Base-by-base conservation (phyloP, 2,113 vertebrate species). In the Athene noctua region DNA sequence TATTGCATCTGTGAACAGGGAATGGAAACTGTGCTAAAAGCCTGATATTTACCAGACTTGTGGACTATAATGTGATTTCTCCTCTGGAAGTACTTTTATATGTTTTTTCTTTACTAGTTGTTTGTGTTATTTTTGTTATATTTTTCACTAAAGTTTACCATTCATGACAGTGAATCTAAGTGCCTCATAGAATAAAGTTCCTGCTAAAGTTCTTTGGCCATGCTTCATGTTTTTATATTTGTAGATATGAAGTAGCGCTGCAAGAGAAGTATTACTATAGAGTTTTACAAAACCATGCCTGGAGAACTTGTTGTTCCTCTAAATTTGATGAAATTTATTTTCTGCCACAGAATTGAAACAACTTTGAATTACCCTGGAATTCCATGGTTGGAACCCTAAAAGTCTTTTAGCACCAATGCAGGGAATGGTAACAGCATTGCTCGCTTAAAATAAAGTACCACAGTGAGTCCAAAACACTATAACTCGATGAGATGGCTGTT, bases 181-280 rank as follows among this genome's bases (percentile, higher is more conserved):
- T 61, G 65, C 65, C 73, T 92, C 29, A 47, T 21, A 95, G 68
- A 96, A 94, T 90, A 73, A 91, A 87, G 65, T 61, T 86, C 42
- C 34, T 86, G 46, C 55, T 72, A 1, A 77, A 80, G 23, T 73
- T 70, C 55, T 77, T 91, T 52, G 42, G n/a, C 58, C 0, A 0
- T 42, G 15, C 17, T 71, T 88, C 4, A 12, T 58, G 18, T 67
- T 79, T 83, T 68, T 13, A 3, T 75, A 44, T 23, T 87, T 80
- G 34, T 40, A 17, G 25, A 26, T 70, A 49, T 59, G 52, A 82
- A 72, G 15, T 44, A 88, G 15, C 15, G 57, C 27, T 68, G 21
- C 38, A 63, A 47, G 44, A 77, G 15, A 71, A 62, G 30, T 26
- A 38, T 29, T 70, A 65, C 30, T 29, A 10, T 18, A 52, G 25